Evolutionary conservation across 2,888 invertebrate genomes (phyloP), one percentile per base, ranked within the genome.

Genomic region (Alsophila aescularia): DNA sequence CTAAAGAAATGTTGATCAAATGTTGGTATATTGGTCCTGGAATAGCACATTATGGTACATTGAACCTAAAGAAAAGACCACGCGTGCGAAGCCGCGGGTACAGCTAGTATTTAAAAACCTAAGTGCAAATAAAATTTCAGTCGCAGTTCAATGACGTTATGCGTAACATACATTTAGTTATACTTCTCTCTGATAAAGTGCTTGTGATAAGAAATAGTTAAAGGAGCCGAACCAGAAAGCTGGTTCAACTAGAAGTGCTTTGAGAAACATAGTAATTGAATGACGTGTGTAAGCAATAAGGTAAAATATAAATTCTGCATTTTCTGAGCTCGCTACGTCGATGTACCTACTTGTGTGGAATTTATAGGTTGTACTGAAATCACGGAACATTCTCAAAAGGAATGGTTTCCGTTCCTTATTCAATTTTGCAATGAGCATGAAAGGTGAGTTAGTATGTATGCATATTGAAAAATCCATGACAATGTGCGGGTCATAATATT

Each of bases 231-330:
- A 13, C 9, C 35, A 8, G 12, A 15, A 13, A 43, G 50, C 32
- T 24, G n/a, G 14, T 41, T 27, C n/a, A 27, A 35, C 39, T 10
- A 32, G 43, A 36, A 50, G 36, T 43, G 35, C 37, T 41, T 52
- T 40, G 35, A 4, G 32, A 12, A 48, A 52, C 53, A 66, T 62
- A 67, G 71, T 70, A 66, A 64, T 66, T 70, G 62, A 61, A 48
- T 36, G 48, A 21, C 47, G 60, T 54, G 52, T 36, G 48, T 12
- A 31, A 44, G 60, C 54, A 63, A 65, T 66, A 64, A 51, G 47
- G 65, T 67, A 45, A 60, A 64, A 67, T 57, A 55, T 62, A 66
- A 60, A 64, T 72, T 66, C 58, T 37, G 48, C 18, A 62, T 62
- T 64, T 65, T 50, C 53, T 52, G 45, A 63, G 55, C 47, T 18